Evolutionary conservation across 2,113 vertebrate species (phyloP).

Genomic region (Colaptes auratus): DNA sequence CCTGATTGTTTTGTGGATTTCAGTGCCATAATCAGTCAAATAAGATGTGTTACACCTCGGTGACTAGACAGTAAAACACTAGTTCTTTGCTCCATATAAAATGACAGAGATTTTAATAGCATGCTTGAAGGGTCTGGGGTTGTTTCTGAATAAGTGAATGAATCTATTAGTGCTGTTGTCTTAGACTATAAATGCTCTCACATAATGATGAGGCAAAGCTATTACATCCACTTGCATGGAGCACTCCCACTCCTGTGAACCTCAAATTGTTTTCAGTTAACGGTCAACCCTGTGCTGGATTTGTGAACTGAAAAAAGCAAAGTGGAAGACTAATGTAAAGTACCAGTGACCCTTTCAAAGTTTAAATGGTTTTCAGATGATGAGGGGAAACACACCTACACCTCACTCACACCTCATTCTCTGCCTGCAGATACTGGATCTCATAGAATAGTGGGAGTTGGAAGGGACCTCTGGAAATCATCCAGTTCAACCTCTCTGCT

Average conservation of each 20-base stretch:
- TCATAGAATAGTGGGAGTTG: too few species aligned
- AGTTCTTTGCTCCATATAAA: conserved; percentile 27
- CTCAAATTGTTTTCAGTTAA: conserved; percentile 49
- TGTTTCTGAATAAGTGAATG: conserved; percentile 58
- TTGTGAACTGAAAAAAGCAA: conserved; percentile 28
- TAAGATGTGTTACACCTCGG: conserved; percentile 3
- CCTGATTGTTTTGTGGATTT: conserved; percentile 53
- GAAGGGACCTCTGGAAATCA: too few species aligned
- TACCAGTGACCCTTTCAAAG: neutral
- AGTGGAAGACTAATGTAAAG: conserved; percentile 43
- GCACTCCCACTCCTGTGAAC: neutral
- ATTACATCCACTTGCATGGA: conserved; percentile 31
- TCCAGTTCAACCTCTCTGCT: too few species aligned
- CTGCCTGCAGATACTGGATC: neutral
- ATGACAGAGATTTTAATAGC: conserved; percentile 71
- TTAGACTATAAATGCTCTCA: conserved; percentile 26
- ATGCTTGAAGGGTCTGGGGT: conserved; percentile 40
- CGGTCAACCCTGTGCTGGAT: conserved; percentile 40
- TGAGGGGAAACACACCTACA: neutral
- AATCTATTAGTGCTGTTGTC: conserved; percentile 61
- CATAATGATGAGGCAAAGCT: conserved; percentile 36
- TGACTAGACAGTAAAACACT: conserved; percentile 41
- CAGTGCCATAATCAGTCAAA: conserved; percentile 45
- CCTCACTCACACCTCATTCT: neutral
- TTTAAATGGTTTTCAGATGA: neutral